phyloP scores from a whole-genome alignment of 1,140 invertebrate species.

The Forficula auricularia region DNA sequence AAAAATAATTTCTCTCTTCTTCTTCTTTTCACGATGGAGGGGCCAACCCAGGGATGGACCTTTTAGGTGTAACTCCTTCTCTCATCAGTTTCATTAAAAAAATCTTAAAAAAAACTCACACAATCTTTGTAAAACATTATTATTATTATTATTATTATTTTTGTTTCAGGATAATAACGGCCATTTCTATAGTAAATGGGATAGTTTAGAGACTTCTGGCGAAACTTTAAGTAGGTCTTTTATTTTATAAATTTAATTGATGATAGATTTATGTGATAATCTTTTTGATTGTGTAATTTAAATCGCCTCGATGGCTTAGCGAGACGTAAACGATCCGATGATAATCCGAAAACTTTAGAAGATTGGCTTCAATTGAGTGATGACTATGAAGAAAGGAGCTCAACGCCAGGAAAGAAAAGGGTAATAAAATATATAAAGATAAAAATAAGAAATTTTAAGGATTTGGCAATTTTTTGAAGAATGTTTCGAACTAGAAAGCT shows the following conservation, averaged over 20 bases:
- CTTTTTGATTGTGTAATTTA: slow-evolving; percentile 34
- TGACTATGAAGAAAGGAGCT: slow-evolving; percentile 42
- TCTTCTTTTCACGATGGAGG: no score
- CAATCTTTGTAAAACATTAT: no score
- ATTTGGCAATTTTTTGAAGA: no score
- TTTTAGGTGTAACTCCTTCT: no score
- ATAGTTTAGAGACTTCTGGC: slow-evolving; percentile 38
- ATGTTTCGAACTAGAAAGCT: no score
- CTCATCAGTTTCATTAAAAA: no score
- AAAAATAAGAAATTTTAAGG: background rate
- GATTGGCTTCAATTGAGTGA: slow-evolving; percentile 81
- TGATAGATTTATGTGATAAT: slow-evolving; percentile 1
- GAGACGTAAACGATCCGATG: slow-evolving; percentile 32
- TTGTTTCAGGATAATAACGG: slow-evolving; percentile 20
- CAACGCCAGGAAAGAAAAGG: slow-evolving; percentile 70
- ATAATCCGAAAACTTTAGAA: slow-evolving; percentile 51
- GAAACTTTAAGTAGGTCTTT: slow-evolving; percentile 40
- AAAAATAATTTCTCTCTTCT: no score
- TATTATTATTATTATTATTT: no score
- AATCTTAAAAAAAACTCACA: no score
- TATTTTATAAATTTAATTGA: slow-evolving; percentile 7
- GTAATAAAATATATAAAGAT: no score
- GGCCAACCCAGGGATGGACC: no score
- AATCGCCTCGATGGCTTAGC: slow-evolving; percentile 71
- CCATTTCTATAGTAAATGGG: slow-evolving; percentile 41